These are phyloP conservation scores for Pseudochirops corinnae DNA, from an alignment of 2,797 vertebrate genomes.

Conservation along the genomic window DNA sequence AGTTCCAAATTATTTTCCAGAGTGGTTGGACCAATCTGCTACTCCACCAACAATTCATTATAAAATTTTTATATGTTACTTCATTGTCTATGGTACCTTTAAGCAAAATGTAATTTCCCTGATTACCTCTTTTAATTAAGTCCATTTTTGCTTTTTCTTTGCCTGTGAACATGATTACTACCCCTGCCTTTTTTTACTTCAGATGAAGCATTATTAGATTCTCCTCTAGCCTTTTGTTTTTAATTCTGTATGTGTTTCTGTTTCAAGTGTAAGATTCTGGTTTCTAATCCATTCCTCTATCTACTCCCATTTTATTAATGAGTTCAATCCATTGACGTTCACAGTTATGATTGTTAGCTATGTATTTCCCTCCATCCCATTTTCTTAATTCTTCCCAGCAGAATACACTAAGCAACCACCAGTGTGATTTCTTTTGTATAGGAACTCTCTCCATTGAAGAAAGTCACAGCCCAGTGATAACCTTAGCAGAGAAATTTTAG, in stretches of 20 bases:
- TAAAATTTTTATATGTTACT: neutral
- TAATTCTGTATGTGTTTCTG: neutral
- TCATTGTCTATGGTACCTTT: neutral
- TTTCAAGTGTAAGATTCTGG: neutral
- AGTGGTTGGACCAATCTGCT: neutral
- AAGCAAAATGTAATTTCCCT: neutral
- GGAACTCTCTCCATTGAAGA: neutral
- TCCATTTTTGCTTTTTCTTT: neutral
- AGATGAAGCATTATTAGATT: neutral
- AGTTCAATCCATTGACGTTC: neutral
- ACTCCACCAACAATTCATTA: neutral
- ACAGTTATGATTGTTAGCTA: neutral
- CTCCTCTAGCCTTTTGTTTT: neutral
- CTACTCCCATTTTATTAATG: neutral
- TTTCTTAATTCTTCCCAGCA: neutral
- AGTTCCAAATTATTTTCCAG: neutral
- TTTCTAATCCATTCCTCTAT: neutral
- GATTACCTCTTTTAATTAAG: neutral
- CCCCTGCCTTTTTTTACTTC: neutral
- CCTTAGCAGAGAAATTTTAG: neutral
- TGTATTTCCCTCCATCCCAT: neutral
- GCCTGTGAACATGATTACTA: neutral
- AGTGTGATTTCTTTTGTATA: neutral
- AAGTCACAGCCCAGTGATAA: neutral
- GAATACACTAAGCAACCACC: neutral